Evolutionary conservation across 2,888 invertebrate genomes (phyloP).

Genomic region (Cheilosia pagana): DNA sequence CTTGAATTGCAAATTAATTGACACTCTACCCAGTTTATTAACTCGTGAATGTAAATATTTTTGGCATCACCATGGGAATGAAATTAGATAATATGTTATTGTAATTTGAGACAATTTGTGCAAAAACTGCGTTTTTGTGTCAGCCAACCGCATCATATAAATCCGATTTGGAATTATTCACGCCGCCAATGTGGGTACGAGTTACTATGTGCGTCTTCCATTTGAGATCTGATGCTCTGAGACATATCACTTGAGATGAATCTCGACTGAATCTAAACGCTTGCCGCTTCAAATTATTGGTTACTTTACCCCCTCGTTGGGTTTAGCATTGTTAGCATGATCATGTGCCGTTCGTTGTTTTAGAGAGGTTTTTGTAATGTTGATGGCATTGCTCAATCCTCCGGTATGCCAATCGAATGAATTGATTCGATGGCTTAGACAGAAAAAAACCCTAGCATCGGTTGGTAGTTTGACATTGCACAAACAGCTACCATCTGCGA

Average conservation of each 20-base stretch:
- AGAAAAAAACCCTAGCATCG: constrained; percentile 40
- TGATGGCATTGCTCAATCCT: constrained; percentile 64
- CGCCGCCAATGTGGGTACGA: not conserved
- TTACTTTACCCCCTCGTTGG: constrained; percentile 20
- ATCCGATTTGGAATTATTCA: constrained; percentile 30
- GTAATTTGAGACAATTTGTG: constrained; percentile 18
- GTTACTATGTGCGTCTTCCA: constrained; percentile 6
- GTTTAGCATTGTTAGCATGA: constrained; percentile 35
- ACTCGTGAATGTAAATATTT: not conserved
- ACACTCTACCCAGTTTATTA: not conserved
- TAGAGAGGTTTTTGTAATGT: constrained; percentile 56
- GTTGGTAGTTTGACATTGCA: constrained; percentile 66
- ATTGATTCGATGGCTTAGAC: constrained; percentile 51
- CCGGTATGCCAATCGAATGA: constrained; percentile 66
- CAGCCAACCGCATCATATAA: constrained; percentile 44
- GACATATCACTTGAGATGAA: constrained; percentile 25
- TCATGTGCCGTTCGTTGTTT: constrained; percentile 50
- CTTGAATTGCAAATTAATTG: no score
- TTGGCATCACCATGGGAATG: not conserved
- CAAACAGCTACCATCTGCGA: constrained; percentile 67
- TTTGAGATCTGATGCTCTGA: constrained; percentile 7
- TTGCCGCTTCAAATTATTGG: constrained; percentile 34
- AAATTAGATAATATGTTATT: constrained; percentile 24
- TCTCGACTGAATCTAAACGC: constrained; percentile 36
- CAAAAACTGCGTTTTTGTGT: constrained; percentile 33